Evolutionary conservation across 1,140 invertebrate species (phyloP).

Genomic region (Bombus consobrinus): DNA sequence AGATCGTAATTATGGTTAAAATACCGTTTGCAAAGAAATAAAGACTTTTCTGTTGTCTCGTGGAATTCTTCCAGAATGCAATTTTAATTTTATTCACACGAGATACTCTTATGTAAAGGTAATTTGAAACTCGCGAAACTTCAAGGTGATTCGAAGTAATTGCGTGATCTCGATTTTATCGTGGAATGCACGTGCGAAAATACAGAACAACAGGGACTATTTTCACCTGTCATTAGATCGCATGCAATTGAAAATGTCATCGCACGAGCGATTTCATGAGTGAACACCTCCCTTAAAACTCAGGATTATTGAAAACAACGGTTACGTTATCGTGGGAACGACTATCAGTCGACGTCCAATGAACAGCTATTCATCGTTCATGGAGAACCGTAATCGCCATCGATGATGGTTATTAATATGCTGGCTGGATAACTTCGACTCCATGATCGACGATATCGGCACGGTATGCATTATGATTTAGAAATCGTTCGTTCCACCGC

Average conservation of each 20-base stretch:
- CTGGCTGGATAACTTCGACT: constrained; percentile 18
- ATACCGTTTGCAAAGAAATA: neutral
- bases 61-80: neutral
- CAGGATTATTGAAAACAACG: constrained; percentile 54
- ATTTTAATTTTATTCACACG: neutral
- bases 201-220: neutral
- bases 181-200: neutral
- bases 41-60: neutral
- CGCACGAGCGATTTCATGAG: neutral
- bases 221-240: neutral
- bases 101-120: neutral
- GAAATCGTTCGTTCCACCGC: neutral
- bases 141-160: neutral
- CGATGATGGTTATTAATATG: constrained; percentile 46
- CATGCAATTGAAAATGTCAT: constrained; percentile 1
- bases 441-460: constrained; percentile 42
- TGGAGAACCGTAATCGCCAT: constrained; percentile 36
- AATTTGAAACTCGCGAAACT: neutral
- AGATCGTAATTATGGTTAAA: neutral
- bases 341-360: constrained; percentile 12
- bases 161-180: neutral
- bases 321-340: constrained; percentile 63
- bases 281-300: neutral
- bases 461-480: constrained; percentile 24
- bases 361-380: constrained; percentile 59